Percentiles rank a stretch among this genome's conserved stretches.
Evolutionary conservation across 2,888 invertebrate genomes (phyloP).

Genomic region (Epirrhoe alternata): DNA sequence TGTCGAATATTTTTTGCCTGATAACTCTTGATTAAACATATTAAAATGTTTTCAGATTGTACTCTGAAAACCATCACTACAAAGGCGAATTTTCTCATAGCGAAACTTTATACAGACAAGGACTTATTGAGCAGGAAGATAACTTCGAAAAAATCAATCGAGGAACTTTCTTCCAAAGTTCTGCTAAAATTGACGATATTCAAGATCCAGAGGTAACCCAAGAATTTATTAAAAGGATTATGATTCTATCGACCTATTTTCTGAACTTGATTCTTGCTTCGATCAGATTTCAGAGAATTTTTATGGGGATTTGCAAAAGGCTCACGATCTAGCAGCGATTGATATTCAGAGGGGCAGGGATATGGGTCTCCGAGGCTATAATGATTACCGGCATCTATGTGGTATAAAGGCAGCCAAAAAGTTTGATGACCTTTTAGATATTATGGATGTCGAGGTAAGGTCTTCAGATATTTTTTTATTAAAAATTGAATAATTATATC

Average conservation of each 20-base stretch:
- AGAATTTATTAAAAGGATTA: constrained; percentile 32
- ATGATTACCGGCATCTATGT: constrained; percentile 66
- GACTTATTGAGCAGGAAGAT: constrained; percentile 59
- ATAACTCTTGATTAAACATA: neutral
- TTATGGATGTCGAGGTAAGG: constrained; percentile 67
- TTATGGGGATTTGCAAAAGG: constrained; percentile 60
- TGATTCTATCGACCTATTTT: constrained; percentile 26
- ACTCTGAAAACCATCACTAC: constrained; percentile 62
- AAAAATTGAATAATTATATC: constrained; percentile 2
- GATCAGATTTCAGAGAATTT: constrained; percentile 66
- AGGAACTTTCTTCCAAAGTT: constrained; percentile 67
- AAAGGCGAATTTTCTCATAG: constrained; percentile 61
- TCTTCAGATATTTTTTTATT: constrained; percentile 19
- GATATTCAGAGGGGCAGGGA: constrained; percentile 72
- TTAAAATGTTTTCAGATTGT: constrained; percentile 52
- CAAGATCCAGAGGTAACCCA: constrained; percentile 66
- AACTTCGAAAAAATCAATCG: constrained; percentile 69
- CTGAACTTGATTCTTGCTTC: constrained; percentile 24
- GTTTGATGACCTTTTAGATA: constrained; percentile 66
- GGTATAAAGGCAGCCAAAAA: constrained; percentile 60
- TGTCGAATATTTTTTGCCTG: no score
- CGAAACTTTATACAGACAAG: constrained; percentile 63
- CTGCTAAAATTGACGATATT: constrained; percentile 65
- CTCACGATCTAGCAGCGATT: constrained; percentile 60
- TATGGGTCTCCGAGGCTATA: constrained; percentile 67